phyloP scores from a whole-genome alignment of 2,888 invertebrate species.

The Parnassius smintheus region DNA sequence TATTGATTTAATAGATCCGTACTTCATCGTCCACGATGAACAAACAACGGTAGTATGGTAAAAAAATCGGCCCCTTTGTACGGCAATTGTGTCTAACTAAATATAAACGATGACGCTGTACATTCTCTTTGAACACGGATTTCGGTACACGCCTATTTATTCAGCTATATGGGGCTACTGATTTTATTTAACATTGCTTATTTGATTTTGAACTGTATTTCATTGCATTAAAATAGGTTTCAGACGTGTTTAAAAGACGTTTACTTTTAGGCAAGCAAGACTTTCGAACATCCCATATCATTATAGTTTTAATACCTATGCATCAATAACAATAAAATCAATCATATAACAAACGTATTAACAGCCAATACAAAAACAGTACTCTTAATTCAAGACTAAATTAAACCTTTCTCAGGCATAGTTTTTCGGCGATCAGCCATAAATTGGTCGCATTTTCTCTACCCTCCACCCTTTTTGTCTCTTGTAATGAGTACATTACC shows the following conservation, averaged over 20 bases:
- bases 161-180: slow-evolving; percentile 15
- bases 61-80: slow-evolving; percentile 43
- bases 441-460: slow-evolving; percentile 51
- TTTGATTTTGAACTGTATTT: neutral
- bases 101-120: slow-evolving; percentile 57
- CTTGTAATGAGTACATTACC: slow-evolving; percentile 76
- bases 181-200: slow-evolving; percentile 1
- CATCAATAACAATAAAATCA: neutral
- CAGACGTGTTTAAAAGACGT: neutral
- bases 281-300: neutral
- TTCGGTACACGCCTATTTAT: slow-evolving; percentile 39
- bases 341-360: slow-evolving; percentile 6
- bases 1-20: slow-evolving; percentile 65
- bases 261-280: neutral
- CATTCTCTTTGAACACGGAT: slow-evolving; percentile 36
- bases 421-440: slow-evolving; percentile 45
- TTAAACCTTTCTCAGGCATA: slow-evolving; percentile 38
- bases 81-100: slow-evolving; percentile 36
- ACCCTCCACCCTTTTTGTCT: slow-evolving; percentile 65
- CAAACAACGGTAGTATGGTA: slow-evolving; percentile 51
- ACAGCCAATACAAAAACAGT: slow-evolving; percentile 4
- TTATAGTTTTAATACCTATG: neutral
- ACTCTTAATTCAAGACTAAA: slow-evolving; percentile 33
- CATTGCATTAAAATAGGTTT: neutral
- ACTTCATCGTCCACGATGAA: slow-evolving; percentile 44